Base-by-base conservation (phyloP, 2,888 invertebrate genomes). In the Lasioglossum oenotherae region DNA sequence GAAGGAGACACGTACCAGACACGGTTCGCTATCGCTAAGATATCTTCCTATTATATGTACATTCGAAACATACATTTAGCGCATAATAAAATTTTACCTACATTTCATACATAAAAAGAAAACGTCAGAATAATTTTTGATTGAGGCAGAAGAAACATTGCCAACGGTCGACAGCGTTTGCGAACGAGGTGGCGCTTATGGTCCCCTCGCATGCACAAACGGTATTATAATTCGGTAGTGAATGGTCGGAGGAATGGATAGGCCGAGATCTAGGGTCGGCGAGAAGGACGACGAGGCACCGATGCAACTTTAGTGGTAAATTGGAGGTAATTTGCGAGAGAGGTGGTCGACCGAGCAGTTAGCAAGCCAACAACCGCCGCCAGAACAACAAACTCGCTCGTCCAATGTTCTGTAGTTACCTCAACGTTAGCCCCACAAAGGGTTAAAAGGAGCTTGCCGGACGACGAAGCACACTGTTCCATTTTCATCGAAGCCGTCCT, bases 301-400 rank as follows among this genome's bases (percentile, higher is more conserved):
- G 80, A 83, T 86, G 91, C 88, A 92, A 92, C 92, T 93, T 92
- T 90, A 86, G 91, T 88, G 90, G 89, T 92, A 92, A 92, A 92
- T 92, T 93, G 92, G 88, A 91, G 92, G 92, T 92, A 93, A 92
- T 92, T 93, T 93, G 92, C 89, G 90, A 92, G 90, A 87, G 90
- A 88, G 89, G 91, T 89, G 90, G 91, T 89, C 86, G 88, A 87
- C 87, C 87, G 85, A 87, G 87, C 92, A 92, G 92, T 92, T 92
- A 91, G 91, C 91, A 87, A 89, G 89, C 87, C 90, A 91, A 91
- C 92, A 92, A 92, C 89, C 91, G 78, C 89, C 88, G 87, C 79
- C 89, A 82, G 89, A 91, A 91, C 90, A 91, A 91, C 91, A 88
- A 91, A 90, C 89, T 87, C 84, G 85, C 89, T 86, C 87, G 88